Conservation (phyloP, 2,797 vertebrate species). For the Merluccius polli region DNA sequence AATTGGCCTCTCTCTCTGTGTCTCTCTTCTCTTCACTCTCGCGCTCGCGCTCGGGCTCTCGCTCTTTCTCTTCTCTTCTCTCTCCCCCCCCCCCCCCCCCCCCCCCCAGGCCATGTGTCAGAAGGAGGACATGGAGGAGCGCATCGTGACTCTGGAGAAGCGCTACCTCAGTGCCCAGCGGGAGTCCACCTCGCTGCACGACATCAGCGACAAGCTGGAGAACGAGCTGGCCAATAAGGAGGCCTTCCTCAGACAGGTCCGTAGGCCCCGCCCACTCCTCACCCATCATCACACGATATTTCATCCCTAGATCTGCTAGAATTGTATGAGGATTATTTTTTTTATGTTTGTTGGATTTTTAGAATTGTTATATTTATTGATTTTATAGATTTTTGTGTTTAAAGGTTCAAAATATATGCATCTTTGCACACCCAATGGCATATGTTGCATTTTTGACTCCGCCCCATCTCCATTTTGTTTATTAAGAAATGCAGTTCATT, state of each 20-base stretch:
- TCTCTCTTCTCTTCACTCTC: not conserved
- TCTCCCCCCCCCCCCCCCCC: not conserved
- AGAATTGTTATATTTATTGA: no score
- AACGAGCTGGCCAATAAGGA: conserved; percentile 98
- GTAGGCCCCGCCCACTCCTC: not conserved
- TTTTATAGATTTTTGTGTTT: no score
- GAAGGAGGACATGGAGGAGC: conserved; percentile 99
- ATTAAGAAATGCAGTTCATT: no score
- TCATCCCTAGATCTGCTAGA: not conserved
- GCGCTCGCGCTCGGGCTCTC: not conserved
- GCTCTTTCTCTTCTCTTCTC: not conserved
- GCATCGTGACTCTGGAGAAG: conserved; percentile 96
- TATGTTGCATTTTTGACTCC: no score
- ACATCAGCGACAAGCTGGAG: conserved; percentile 99
- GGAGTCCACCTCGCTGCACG: conserved; percentile 97
- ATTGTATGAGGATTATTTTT: not conserved
- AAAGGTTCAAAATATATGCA: no score
- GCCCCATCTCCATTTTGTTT: no score
- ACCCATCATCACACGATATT: not conserved
- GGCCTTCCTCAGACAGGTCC: conserved; percentile 94
- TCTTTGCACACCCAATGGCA: no score
- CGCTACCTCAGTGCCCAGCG: conserved; percentile 98
- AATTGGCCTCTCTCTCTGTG: not conserved
- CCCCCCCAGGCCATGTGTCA: conserved; percentile 90
- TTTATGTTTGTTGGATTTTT: not conserved